Conservation (phyloP, 2,888 invertebrate species). For the Anoplius nigerrimus region DNA sequence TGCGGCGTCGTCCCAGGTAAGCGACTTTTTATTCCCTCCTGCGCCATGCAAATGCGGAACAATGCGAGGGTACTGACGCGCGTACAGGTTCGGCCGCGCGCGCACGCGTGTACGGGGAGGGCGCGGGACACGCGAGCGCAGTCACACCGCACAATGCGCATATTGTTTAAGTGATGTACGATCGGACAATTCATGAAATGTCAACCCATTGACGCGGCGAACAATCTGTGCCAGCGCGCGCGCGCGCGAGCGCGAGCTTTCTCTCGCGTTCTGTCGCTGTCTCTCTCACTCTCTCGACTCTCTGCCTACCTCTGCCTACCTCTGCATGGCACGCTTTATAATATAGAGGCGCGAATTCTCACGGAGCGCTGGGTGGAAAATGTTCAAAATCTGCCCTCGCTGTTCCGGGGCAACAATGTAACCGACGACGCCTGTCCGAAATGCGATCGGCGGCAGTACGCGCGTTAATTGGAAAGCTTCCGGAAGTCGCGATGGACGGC, state of each 20-base stretch:
- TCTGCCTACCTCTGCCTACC: not conserved
- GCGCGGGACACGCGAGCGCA: not conserved
- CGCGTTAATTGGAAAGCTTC: too few relatives aligned
- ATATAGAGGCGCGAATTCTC: too few relatives aligned
- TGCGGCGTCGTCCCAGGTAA: conserved; percentile 13
- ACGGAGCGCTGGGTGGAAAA: too few relatives aligned
- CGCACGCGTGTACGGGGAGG: conserved; percentile 29
- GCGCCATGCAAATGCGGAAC: not conserved
- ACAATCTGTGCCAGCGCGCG: conserved; percentile 22
- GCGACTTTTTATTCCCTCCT: conserved; percentile 17
- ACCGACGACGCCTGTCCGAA: not conserved
- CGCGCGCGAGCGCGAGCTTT: not conserved
- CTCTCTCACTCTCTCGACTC: not conserved
- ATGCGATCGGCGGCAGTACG: not conserved
- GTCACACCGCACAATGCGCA: conserved; percentile 45
- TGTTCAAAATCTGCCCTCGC: too few relatives aligned
- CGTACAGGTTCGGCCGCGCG: conserved; percentile 9
- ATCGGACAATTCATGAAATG: conserved; percentile 47
- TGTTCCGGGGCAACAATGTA: not conserved
- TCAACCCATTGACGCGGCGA: conserved; percentile 39
- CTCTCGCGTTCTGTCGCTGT: too few relatives aligned
- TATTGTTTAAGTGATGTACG: conserved; percentile 54
- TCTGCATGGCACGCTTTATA: too few relatives aligned
- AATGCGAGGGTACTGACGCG: not conserved
- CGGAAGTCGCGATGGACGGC: too few relatives aligned